Conservation (phyloP, 2,797 vertebrate genomes). For the Pristis pectinata region DNA sequence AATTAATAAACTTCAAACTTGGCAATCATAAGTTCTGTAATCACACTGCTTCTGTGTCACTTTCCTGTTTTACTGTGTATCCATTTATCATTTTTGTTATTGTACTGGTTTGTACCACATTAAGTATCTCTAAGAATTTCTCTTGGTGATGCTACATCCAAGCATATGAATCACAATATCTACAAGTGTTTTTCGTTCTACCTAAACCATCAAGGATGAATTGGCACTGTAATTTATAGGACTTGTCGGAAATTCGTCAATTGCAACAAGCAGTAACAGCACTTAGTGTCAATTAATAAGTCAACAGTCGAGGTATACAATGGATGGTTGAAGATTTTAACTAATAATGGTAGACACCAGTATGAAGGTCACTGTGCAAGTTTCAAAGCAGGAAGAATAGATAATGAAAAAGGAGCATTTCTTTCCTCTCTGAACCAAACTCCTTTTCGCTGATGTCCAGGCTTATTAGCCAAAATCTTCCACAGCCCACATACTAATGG, state of each 20-base stretch:
- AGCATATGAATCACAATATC: background rate
- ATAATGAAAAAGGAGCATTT: background rate
- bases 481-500: background rate
- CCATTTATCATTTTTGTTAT: background rate
- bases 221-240: background rate
- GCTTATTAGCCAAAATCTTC: background rate
- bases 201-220: background rate
- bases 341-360: background rate
- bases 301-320: background rate
- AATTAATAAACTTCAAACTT: background rate
- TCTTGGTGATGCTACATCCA: background rate
- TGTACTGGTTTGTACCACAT: background rate
- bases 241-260: background rate
- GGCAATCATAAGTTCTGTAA: background rate
- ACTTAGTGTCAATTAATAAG: background rate
- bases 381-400: background rate
- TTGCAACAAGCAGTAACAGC: background rate
- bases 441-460: background rate
- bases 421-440: too few species aligned
- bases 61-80: background rate
- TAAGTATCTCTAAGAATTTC: background rate
- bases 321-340: background rate
- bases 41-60: background rate
- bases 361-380: background rate
- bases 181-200: background rate